Evolutionary conservation across 2,888 invertebrate genomes (phyloP), one percentile per base, ranked within the genome.

Genomic region (Teleiodes luculella): DNA sequence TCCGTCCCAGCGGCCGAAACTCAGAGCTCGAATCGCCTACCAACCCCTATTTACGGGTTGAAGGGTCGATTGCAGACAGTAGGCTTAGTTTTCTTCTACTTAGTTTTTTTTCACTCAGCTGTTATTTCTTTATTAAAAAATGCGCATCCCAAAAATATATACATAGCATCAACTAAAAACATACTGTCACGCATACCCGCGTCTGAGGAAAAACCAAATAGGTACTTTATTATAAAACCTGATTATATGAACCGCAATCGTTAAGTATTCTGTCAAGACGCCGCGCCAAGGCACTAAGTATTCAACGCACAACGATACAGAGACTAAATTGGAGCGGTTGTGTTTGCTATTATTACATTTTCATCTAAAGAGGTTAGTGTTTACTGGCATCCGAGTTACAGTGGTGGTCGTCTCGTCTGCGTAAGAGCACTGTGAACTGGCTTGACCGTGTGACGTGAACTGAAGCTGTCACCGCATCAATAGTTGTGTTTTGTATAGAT

Each of bases 151-250:
- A 14, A 30, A 46, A 31, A 28, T 10, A 3, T 10, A 10, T 14
- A 46, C 1, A 13, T 46, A 24, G 24, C 20, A 8, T 20, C 8
- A 43, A 24, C 8, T 43, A 3, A 18, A 13, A 3, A 47, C 8
- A 35, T 35, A 31, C 1, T 28, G 36, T 24, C 50, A 45, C 49
- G 14, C 82, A 80, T 54, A 52, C 54, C 48, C 41, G 54, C 41
- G 50, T 11, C 11, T 24, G 18, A 31, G 49, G 54, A 52, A 54
- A 56, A 53, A 53, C 56, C 56, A 16, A 48, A 49, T 24, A 24
- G 24, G 24, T 24, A 24, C 6, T 4, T 24, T 24, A 20, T 11
- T 20, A 53, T 53, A 45, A 53, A 53, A 47, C 53, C 37, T 14
- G 53, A 47, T 31, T 53, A 37, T 39, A 18, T 53, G 13, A 8